Percentiles rank a stretch among this genome's conserved stretches.
These are phyloP conservation scores for Prorops nasuta DNA, from an alignment of 1,140 invertebrate genomes.

Conservation along the genomic window DNA sequence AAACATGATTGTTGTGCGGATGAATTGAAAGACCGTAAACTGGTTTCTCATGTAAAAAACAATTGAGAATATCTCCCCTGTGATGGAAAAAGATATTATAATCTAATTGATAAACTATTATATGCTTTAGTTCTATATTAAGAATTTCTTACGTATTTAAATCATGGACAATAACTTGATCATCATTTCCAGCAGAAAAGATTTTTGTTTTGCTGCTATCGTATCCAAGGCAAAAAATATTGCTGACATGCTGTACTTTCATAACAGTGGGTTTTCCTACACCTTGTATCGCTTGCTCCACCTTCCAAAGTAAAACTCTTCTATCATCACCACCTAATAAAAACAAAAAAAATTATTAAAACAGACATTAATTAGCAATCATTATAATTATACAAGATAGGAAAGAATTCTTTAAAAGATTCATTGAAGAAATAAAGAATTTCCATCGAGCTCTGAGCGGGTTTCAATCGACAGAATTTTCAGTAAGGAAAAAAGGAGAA, in stretches of 20 bases:
- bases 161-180: conserved; percentile 88
- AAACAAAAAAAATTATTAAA: conserved; percentile 10
- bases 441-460: not conserved
- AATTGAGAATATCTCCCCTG: conserved; percentile 71
- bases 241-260: conserved; percentile 83
- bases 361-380: not conserved
- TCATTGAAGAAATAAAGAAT: not conserved
- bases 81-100: conserved; percentile 28
- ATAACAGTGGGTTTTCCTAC: conserved; percentile 67
- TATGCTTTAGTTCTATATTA: conserved; percentile 11
- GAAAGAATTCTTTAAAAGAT: not conserved
- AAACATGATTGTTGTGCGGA: conserved; percentile 78
- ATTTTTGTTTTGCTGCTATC: conserved; percentile 76
- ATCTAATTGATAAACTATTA: conserved; percentile 24
- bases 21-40: conserved; percentile 87
- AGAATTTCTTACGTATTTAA: conserved; percentile 65
- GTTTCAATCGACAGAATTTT: not conserved
- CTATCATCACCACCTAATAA: conserved; percentile 85
- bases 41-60: conserved; percentile 81
- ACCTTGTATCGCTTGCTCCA: conserved; percentile 72
- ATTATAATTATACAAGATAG: not conserved
- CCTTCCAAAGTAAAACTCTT: conserved; percentile 84
- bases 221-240: conserved; percentile 90
- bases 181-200: conserved; percentile 93
- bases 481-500: conserved; percentile 13